Conservation (phyloP, 64 coral and sea anemone genomes). For the Catalaphyllia jardinei region DNA sequence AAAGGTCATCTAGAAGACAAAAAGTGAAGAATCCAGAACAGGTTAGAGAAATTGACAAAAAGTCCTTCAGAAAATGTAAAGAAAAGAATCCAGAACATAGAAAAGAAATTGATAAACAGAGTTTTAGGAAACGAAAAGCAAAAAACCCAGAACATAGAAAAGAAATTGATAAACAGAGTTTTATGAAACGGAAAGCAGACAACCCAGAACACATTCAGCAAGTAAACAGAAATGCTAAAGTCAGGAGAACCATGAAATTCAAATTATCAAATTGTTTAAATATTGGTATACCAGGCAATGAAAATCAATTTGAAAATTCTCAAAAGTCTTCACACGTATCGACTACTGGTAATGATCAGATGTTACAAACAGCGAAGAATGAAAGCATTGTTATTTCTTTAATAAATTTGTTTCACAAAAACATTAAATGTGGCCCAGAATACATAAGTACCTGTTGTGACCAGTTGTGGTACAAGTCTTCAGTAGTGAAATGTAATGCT, state of each 20-base stretch:
- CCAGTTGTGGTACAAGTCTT: conserved; percentile 49
- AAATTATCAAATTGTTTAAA: background rate
- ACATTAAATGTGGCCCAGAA: conserved; percentile 46
- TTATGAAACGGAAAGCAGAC: background rate
- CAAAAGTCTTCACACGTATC: background rate
- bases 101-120: too few species aligned
- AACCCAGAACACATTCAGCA: background rate
- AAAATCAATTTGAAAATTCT: background rate
- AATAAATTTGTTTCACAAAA: conserved; percentile 38
- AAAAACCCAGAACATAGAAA: too few species aligned
- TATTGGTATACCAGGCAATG: background rate
- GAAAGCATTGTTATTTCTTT: conserved; percentile 5
- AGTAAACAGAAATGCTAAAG: conserved; percentile 4
- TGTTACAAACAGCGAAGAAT: background rate
- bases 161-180: too few species aligned
- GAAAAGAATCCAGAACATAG: too few species aligned
- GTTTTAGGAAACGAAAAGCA: too few species aligned
- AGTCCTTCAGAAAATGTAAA: too few species aligned
- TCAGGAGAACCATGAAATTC: background rate
- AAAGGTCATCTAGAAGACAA: too few species aligned
- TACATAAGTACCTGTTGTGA: conserved; percentile 24
- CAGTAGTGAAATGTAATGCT: conserved; percentile 27
- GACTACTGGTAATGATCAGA: background rate
- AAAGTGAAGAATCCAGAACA: too few species aligned
- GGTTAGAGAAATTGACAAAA: too few species aligned